These are phyloP conservation scores for Drosophila hamatofila DNA, from an alignment of 2,888 invertebrate species.

Conservation along the genomic window DNA sequence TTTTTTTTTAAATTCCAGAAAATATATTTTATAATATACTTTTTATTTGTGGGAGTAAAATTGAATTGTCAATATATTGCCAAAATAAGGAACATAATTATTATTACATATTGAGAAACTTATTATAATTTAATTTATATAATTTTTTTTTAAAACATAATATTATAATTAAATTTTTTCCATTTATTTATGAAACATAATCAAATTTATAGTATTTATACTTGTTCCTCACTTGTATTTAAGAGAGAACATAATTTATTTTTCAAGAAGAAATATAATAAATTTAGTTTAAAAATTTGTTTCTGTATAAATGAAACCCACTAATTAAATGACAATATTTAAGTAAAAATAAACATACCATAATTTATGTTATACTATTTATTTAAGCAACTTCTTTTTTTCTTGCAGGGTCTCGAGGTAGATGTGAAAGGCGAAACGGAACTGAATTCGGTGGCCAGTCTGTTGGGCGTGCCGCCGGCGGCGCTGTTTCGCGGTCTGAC, in stretches of 20 bases:
- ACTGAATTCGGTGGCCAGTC: conserved; percentile 93
- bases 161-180: background rate
- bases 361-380: background rate
- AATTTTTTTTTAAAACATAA: background rate
- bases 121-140: background rate
- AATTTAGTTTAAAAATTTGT: too few species aligned
- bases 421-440: conserved; percentile 93
- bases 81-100: too few species aligned
- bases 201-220: background rate
- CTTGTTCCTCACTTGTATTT: too few species aligned
- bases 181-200: background rate
- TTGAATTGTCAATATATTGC: too few species aligned
- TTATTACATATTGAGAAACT: too few species aligned
- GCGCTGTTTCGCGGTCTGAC: conserved; percentile 90
- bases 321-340: too few species aligned
- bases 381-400: background rate
- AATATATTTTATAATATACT: too few species aligned
- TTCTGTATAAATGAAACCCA: too few species aligned
- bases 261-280: too few species aligned
- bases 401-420: conserved; percentile 88
- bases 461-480: conserved; percentile 88
- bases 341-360: too few species aligned
- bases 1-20: conserved; percentile 13
- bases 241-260: too few species aligned
- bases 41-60: too few species aligned